Percentiles rank a stretch among this genome's conserved stretches.
Evolutionary conservation across 2,797 vertebrate species (phyloP).

Genomic region (Poeciliopsis presidionis): DNA sequence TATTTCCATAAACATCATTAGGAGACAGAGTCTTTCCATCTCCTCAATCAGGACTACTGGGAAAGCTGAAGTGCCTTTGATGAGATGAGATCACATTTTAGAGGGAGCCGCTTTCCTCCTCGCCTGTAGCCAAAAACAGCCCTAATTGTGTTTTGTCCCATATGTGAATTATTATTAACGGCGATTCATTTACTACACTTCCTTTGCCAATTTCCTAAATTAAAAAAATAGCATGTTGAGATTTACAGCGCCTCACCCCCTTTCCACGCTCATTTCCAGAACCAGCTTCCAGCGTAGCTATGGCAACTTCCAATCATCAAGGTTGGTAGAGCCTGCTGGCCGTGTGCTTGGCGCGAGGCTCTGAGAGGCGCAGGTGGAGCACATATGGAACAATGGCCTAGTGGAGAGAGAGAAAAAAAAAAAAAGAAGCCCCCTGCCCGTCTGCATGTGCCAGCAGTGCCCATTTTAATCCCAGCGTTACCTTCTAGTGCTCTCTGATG

Average conservation of each 20-base stretch:
- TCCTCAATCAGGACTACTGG: conserved; percentile 74
- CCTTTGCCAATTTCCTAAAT: conserved; percentile 84
- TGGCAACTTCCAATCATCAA: conserved; percentile 83
- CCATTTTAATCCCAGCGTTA: conserved; percentile 81
- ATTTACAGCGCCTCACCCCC: conserved; percentile 63
- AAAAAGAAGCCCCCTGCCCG: conserved; percentile 66
- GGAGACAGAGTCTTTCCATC: conserved; percentile 56
- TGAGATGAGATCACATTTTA: conserved; percentile 80
- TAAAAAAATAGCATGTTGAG: conserved; percentile 82
- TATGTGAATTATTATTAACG: conserved; percentile 86
- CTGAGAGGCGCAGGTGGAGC: conserved; percentile 84
- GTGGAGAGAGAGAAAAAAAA: conserved; percentile 34
- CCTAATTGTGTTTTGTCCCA: conserved; percentile 81
- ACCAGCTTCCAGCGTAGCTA: conserved; percentile 78
- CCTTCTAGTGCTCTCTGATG: conserved; percentile 81
- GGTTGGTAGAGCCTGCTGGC: conserved; percentile 72
- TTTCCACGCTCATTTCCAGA: conserved; percentile 53
- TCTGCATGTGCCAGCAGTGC: conserved; percentile 83
- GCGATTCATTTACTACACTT: conserved; percentile 84
- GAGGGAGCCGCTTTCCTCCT: conserved; percentile 63
- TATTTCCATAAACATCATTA: conserved; percentile 77
- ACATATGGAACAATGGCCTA: conserved; percentile 84
- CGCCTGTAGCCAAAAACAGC: conserved; percentile 79
- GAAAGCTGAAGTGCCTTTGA: conserved; percentile 77
- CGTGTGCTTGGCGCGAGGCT: conserved; percentile 79